Percentiles rank a stretch among this genome's conserved stretches.
Evolutionary conservation across 2,888 invertebrate genomes (phyloP).

Genomic region (Caenorhabditis sp.): DNA sequence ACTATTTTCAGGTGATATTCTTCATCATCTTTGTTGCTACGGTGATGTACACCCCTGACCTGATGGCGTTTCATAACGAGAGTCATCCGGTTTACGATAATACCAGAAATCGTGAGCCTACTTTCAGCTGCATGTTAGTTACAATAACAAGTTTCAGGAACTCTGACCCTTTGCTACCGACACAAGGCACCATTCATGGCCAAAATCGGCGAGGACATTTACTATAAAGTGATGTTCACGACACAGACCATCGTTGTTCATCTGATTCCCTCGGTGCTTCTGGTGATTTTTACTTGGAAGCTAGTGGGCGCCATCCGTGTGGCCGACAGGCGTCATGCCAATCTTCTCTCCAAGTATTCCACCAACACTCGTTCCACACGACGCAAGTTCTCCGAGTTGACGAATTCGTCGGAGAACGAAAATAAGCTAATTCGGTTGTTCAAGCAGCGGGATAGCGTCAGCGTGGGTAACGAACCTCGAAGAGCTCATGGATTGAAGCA

Average conservation of each 20-base stretch:
- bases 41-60: constrained; percentile 79
- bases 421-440: constrained; percentile 66
- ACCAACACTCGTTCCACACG: constrained; percentile 60
- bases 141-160: constrained; percentile 56
- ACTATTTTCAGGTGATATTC: constrained; percentile 84
- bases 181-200: constrained; percentile 68
- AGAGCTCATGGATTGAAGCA: constrained; percentile 80
- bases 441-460: constrained; percentile 72
- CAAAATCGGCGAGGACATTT: constrained; percentile 86
- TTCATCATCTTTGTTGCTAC: constrained; percentile 84
- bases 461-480: constrained; percentile 76
- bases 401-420: constrained; percentile 63
- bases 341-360: constrained; percentile 73
- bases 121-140: background rate
- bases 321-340: constrained; percentile 88
- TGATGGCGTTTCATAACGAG: constrained; percentile 76
- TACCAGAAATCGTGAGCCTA: constrained; percentile 67
- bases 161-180: constrained; percentile 70
- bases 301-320: constrained; percentile 91
- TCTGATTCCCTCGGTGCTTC: constrained; percentile 91
- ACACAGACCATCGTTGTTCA: constrained; percentile 92
- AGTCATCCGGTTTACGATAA: constrained; percentile 75
- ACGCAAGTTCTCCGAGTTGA: constrained; percentile 63
- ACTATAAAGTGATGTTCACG: constrained; percentile 86
- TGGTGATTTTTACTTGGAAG: constrained; percentile 92